Base-by-base conservation (phyloP, 2,113 vertebrate species). In the Arizona elegans region DNA sequence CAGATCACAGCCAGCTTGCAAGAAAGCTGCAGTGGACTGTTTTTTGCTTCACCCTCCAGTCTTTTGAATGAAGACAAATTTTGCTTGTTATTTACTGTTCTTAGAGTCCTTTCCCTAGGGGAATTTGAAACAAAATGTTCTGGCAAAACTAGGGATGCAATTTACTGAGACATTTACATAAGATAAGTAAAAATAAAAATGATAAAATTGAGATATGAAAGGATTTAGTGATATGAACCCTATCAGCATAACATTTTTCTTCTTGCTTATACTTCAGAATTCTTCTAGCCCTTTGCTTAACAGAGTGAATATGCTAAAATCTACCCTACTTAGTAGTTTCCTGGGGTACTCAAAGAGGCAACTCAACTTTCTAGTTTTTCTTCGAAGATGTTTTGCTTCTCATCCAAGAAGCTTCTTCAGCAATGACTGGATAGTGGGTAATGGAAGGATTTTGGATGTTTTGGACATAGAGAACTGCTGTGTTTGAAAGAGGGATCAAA, bases 131-230 rank as follows among this genome's bases (percentile, higher is more conserved):
- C 58, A 56, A 94, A 96, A 92, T 90, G 95, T 87, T 92, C 2
- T 21, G 87, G 88, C n/a, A 70, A 81, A 90, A 93, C 33, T n/a
- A 0, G 29, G 75, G 33, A 93, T 93, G n/a, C 86, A 96, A 86
- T 75, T 90, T 17, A 89, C 70, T 93, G 92, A 96, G 96, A 95
- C 94, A 94, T 92, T 95, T 93, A 95, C 94, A 24, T 12, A 21
- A 62, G 52, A 0, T 21, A 94, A 94, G 70, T 21, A 33, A 93
- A 95, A 96, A 95, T 81, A 43, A 38, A 81, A 81, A 81, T 81
- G 70, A 94, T 89, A 93, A 9, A 94, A 93, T 26, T 91, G 38
- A 94, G 50, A 47, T 38, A 23, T 4, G 29, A 55, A 33, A 23
- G 29, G 11, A 26, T 52, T 43, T 3, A 29, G 50, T 21, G 90